phyloP scores from a whole-genome alignment of 2,113 vertebrate genomes.

The Prietella phreatophila region DNA sequence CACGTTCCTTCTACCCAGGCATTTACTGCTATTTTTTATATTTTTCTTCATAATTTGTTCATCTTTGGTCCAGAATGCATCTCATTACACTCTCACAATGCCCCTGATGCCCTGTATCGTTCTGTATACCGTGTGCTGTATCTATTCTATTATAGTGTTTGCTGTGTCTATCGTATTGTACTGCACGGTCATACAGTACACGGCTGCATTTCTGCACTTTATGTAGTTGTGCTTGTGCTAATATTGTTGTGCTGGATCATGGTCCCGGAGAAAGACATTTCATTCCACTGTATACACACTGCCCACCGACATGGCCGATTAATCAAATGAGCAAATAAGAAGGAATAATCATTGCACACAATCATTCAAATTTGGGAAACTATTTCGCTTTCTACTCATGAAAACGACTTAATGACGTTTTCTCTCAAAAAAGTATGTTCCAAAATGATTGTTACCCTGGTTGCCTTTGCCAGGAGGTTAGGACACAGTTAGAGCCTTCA shows the following conservation, averaged over 20 bases:
- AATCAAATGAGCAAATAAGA: not conserved
- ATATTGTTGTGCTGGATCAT: not conserved
- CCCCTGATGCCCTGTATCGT: not conserved
- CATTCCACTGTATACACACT: not conserved
- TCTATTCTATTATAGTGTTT: no score
- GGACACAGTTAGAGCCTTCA: not conserved
- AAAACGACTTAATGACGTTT: not conserved
- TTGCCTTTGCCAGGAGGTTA: not conserved
- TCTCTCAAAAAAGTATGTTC: not conserved
- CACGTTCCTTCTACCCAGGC: not conserved
- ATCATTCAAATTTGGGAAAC: not conserved
- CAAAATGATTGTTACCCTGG: not conserved
- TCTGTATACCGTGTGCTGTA: not conserved
- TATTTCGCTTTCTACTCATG: not conserved
- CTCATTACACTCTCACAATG: not conserved
- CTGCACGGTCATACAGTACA: not conserved
- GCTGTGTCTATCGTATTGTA: not conserved
- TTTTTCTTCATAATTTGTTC: no score
- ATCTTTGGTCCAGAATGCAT: not conserved
- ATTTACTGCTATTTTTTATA: constrained; percentile 2
- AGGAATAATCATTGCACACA: not conserved
- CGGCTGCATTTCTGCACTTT: not conserved
- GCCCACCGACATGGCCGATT: no score
- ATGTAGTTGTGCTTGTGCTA: no score
- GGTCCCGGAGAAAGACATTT: not conserved